A percentile compares a stretch with the other conserved stretches of the same genome.
Conservation (phyloP, 2,888 invertebrate species). For the Therioaphis trifolii region DNA sequence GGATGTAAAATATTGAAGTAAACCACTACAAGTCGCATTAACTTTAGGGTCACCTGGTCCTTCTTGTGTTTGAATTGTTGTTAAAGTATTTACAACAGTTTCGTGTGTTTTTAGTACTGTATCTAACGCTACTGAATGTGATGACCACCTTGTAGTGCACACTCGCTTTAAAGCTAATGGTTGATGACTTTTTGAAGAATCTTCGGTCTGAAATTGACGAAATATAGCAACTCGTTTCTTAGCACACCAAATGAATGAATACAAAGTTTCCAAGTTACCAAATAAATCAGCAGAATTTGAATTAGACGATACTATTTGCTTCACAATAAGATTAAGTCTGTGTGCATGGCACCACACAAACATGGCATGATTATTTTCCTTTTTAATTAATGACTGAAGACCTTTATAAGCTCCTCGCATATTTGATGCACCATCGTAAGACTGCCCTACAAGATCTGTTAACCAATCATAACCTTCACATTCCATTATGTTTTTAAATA, state of each 20-base stretch:
- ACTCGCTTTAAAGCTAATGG: too few species aligned
- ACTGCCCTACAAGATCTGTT: conserved; percentile 64
- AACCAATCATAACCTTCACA: neutral
- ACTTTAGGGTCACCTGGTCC: too few species aligned
- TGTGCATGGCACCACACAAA: conserved; percentile 67
- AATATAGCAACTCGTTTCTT: conserved; percentile 4
- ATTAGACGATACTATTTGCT: neutral
- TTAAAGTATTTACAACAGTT: too few species aligned
- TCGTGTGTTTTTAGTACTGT: too few species aligned
- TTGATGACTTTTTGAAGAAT: too few species aligned
- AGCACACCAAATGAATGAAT: neutral
- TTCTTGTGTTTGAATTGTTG: too few species aligned
- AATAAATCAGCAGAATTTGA: neutral
- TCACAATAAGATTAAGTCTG: conserved; percentile 66
- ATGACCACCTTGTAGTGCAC: too few species aligned
- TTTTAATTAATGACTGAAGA: conserved; percentile 66
- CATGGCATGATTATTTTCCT: conserved; percentile 65
- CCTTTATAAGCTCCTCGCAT: conserved; percentile 67
- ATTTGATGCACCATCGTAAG: conserved; percentile 67
- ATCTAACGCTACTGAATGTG: too few species aligned
- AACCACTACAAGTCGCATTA: too few species aligned
- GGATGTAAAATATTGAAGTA: too few species aligned
- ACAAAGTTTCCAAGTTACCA: neutral
- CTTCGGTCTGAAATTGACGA: too few species aligned
- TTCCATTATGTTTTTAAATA: conserved; percentile 1